Base-by-base conservation (phyloP, 1,140 invertebrate species). In the Nasonia vitripennis region DNA sequence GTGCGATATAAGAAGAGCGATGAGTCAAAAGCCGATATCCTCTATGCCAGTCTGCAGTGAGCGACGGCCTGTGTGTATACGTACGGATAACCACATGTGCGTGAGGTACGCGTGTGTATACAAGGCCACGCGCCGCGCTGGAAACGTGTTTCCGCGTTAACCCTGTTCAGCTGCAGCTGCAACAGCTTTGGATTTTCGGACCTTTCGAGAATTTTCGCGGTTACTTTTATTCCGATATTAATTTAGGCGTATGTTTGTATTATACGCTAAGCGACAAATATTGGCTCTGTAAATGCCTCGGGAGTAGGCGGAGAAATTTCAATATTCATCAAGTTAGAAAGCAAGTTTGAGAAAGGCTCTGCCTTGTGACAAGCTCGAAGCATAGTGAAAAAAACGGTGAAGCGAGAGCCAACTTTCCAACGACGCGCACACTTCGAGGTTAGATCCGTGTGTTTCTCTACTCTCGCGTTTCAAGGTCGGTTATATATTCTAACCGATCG, bases 21-120 rank as follows among this genome's bases (percentile, higher is more conserved):
- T 31, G 51, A 31, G 5, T 78, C 75, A 31, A 78, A 78, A 78
- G 14, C 75, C 75, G 23, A 78, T 78, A 78, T 48, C 75, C 75
- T 51, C 45, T 17, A 5, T 31, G 73, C 12, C 37, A 62, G 55
- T 62, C 55, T 17, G 6, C 55, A n/a, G 17, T 62, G 55, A 62
- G 55, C 55, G 55, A 62, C 55, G 55, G 55, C 20, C 17, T 62
- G 20, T 20, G 17, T 14, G 20, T 20, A 14, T 62, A 62, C 51
- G 48, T 55, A 62, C 17, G n/a, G 20, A 17, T 62, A 55, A 20
- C 20, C 17, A 55, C 17, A 20, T 55, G 34, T 37, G 34, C 34
- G 34, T 37, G 34, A 51, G 7, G 14, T 51, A 11, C 11, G 20
- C 20, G 5, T 5, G 55, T 12, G 17, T 14, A 2, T 51, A 17